Evolutionary conservation across 2,797 vertebrate species (phyloP).

Genomic region (Malurus leucopterus): DNA sequence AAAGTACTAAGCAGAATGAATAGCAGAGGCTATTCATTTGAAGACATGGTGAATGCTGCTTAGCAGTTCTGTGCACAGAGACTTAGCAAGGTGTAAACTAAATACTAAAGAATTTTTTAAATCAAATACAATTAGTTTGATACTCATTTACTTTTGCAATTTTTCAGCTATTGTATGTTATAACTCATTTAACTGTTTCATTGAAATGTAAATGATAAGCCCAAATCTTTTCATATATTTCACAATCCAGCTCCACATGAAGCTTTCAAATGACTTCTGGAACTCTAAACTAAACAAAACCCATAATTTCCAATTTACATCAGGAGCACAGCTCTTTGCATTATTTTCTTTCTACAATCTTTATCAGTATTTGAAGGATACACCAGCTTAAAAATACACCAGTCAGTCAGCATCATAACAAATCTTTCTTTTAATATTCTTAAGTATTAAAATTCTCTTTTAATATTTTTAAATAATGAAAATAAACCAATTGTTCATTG

Average conservation of each 20-base stretch:
- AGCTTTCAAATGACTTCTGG: neutral
- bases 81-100: accelerated
- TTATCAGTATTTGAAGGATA: neutral
- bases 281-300: neutral
- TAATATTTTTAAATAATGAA: neutral
- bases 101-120: neutral
- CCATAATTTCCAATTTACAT: neutral
- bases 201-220: neutral
- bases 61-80: neutral
- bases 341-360: neutral
- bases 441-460: neutral
- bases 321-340: neutral
- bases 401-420: neutral
- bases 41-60: neutral
- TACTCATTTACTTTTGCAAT: neutral
- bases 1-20: neutral
- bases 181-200: neutral
- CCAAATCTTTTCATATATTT: neutral
- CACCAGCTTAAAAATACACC: neutral
- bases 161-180: neutral
- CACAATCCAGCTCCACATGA: neutral
- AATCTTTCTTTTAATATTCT: neutral
- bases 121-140: neutral
- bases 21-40: too few relatives aligned
- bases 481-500: neutral